A percentile compares a stretch with the other conserved stretches of the same genome.
phyloP scores from a whole-genome alignment of 2,888 invertebrate species.

The Sabatieria punctata region DNA sequence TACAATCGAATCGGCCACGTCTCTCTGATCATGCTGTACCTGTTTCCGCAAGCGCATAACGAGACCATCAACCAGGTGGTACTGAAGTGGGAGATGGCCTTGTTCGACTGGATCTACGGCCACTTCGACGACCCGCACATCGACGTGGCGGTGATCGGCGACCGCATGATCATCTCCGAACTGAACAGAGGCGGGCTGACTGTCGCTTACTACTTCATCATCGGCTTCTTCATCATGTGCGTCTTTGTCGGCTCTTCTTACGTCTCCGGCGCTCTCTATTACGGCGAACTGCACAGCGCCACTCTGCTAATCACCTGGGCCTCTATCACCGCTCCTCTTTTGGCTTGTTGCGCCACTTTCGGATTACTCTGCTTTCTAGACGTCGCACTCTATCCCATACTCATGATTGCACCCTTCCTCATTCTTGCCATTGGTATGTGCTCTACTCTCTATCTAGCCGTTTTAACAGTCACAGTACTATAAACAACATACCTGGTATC shows the following conservation, averaged over 20 bases:
- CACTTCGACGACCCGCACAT: constrained; percentile 2
- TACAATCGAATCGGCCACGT: no score
- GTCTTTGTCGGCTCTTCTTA: constrained; percentile 9
- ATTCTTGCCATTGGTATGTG: constrained; percentile 12
- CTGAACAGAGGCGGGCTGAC: constrained; percentile 12
- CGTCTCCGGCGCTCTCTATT: constrained; percentile 5
- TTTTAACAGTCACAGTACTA: no score
- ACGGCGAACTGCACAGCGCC: constrained; percentile 3
- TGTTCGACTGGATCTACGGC: constrained; percentile 9
- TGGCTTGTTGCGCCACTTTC: constrained; percentile 12
- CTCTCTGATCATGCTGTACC: no score
- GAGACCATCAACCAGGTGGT: no score
- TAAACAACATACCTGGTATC: no score
- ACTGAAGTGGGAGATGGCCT: no score
- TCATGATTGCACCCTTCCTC: constrained; percentile 13
- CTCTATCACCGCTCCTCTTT: constrained; percentile 10
- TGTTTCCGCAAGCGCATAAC: no score
- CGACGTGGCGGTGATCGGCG: constrained; percentile 11
- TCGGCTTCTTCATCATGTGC: constrained; percentile 10
- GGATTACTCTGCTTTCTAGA: constrained; percentile 11
- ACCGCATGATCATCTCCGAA: constrained; percentile 11
- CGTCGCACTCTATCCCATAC: constrained; percentile 12
- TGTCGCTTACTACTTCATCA: constrained; percentile 10
- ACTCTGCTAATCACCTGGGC: constrained; percentile 6
- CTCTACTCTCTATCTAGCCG: not conserved